Evolutionary conservation across 2,113 vertebrate genomes (phyloP).

Genomic region (Poecilia latipinna): DNA sequence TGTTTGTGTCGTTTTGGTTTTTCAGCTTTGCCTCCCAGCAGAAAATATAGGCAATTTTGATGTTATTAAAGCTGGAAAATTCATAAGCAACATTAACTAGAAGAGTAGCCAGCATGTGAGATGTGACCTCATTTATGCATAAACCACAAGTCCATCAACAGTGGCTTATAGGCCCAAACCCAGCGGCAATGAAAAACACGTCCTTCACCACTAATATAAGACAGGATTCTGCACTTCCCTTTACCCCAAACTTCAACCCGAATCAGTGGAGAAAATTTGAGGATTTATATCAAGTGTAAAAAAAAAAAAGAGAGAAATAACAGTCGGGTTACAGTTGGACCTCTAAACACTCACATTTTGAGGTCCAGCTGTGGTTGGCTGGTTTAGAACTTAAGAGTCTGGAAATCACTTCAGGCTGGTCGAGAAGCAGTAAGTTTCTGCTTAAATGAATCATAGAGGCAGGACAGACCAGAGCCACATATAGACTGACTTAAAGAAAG

Average conservation of each 20-base stretch:
- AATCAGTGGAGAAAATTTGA: constrained; percentile 13
- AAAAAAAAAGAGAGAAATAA: constrained; percentile 23
- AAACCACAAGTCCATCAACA: constrained; percentile 42
- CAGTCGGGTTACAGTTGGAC: constrained; percentile 12
- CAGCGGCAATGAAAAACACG: constrained; percentile 26
- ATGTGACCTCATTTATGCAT: constrained; percentile 28
- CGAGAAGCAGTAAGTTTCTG: constrained; percentile 17
- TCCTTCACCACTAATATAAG: constrained; percentile 32
- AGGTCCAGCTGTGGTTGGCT: constrained; percentile 44
- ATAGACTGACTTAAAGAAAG: neutral
- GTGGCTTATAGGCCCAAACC: constrained; percentile 6
- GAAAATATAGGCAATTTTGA: constrained; percentile 29
- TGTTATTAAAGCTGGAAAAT: constrained; percentile 32
- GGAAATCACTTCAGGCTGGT: constrained; percentile 63
- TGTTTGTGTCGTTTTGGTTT: constrained; percentile 6
- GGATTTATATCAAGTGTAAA: constrained; percentile 19
- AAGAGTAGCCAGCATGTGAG: constrained; percentile 1
- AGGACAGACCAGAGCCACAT: neutral
- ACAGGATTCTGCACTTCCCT: constrained; percentile 17
- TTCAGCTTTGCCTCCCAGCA: neutral
- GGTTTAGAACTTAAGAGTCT: constrained; percentile 56
- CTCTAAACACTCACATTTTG: constrained; percentile 25
- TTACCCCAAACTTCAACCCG: constrained; percentile 10
- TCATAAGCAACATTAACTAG: constrained; percentile 22
- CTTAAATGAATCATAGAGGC: constrained; percentile 22